Conservation (phyloP, 2,888 invertebrate genomes). For the Eurois occulta region DNA sequence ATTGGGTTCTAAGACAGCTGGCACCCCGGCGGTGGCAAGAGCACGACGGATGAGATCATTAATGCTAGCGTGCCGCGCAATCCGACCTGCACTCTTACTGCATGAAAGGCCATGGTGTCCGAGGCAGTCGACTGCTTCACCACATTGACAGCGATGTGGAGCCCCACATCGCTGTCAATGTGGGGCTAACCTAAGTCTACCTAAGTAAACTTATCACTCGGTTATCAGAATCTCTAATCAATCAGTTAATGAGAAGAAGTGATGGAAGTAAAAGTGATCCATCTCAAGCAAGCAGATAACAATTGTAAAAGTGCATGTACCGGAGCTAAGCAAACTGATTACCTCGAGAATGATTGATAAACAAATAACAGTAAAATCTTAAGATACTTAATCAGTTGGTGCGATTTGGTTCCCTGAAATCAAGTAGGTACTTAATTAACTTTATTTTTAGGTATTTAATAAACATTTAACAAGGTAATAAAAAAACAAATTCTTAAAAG, state of each 20-base stretch:
- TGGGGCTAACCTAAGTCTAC: no score
- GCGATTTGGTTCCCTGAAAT: not conserved
- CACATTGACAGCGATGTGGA: no score
- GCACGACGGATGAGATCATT: no score
- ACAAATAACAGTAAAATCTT: not conserved
- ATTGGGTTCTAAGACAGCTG: no score
- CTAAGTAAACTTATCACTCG: not conserved
- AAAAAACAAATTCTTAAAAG: no score
- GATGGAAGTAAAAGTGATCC: no score
- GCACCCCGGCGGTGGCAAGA: no score
- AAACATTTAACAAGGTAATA: not conserved
- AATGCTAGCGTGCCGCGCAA: no score
- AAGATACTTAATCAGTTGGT: not conserved
- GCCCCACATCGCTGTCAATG: no score
- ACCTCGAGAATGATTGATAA: not conserved
- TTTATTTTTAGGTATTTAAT: not conserved
- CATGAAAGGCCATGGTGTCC: no score
- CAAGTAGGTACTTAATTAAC: not conserved
- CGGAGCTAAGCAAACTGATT: conserved; percentile 10
- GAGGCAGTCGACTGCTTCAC: no score
- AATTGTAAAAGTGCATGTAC: conserved; percentile 20
- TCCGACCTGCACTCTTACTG: no score
- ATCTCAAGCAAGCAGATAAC: conserved; percentile 5
- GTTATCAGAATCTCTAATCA: not conserved
- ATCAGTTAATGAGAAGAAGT: not conserved